Evolutionary conservation across 2,797 vertebrate genomes (phyloP).

Genomic region (Leucoraja ocellata): DNA sequence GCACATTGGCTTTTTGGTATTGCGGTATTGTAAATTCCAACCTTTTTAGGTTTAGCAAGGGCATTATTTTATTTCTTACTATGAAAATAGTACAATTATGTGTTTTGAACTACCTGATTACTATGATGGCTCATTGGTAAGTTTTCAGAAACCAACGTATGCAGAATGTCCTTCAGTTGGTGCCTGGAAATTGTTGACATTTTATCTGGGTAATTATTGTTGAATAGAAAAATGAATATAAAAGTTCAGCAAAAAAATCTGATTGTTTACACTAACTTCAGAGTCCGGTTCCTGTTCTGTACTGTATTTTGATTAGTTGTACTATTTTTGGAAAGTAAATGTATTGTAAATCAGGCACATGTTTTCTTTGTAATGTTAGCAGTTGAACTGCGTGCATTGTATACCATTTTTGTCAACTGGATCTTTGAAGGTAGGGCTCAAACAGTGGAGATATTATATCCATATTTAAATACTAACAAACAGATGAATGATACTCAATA

Average conservation of each 20-base stretch:
- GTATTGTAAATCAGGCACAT: slow-evolving; percentile 34
- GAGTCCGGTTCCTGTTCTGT: slow-evolving; percentile 33
- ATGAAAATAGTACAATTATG: slow-evolving; percentile 27
- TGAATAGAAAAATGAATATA: slow-evolving; percentile 33
- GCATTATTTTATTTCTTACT: slow-evolving; percentile 15
- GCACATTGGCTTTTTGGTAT: slow-evolving; percentile 23
- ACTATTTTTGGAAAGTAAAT: slow-evolving; percentile 33
- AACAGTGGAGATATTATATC: slow-evolving; percentile 34
- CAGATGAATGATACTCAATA: slow-evolving; percentile 15
- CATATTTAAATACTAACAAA: slow-evolving; percentile 4
- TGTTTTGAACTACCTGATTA: slow-evolving; percentile 38
- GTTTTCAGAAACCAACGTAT: slow-evolving; percentile 14
- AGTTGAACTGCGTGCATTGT: slow-evolving; percentile 43
- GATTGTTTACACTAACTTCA: slow-evolving; percentile 36
- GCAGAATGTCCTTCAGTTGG: slow-evolving; percentile 35
- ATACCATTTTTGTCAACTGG: slow-evolving; percentile 33
- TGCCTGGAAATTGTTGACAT: slow-evolving; percentile 30
- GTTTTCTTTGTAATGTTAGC: slow-evolving; percentile 41
- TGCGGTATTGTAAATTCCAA: slow-evolving; percentile 16
- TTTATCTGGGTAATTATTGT: slow-evolving; percentile 30
- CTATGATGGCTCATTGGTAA: slow-evolving; percentile 18
- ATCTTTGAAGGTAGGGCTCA: slow-evolving; percentile 46
- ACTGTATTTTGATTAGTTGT: slow-evolving; percentile 38
- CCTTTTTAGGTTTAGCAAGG: slow-evolving; percentile 32
- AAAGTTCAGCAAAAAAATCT: slow-evolving; percentile 33